A percentile compares a stretch with the other conserved stretches of the same genome.
Evolutionary conservation across 2,113 vertebrate genomes (phyloP).

Genomic region (Periophthalmodon schlosseri): DNA sequence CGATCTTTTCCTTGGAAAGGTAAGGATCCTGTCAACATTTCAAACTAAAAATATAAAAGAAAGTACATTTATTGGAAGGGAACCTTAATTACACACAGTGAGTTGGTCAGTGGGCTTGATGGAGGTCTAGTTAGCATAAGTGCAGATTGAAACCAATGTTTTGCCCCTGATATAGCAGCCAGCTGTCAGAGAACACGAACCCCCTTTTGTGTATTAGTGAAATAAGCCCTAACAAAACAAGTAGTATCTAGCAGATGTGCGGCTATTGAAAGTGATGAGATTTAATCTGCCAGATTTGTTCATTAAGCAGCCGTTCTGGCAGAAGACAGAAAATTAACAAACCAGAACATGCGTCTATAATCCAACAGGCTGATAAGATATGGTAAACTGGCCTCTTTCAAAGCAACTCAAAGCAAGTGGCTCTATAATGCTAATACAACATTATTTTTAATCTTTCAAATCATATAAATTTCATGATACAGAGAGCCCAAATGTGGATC

Average conservation of each 20-base stretch:
- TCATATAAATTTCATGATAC: background rate
- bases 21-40: conserved; percentile 96
- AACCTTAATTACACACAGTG: background rate
- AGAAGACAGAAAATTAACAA: conserved; percentile 40
- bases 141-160: conserved; percentile 21
- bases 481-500: background rate
- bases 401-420: background rate
- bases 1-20: conserved; percentile 98
- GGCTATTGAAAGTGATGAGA: conserved; percentile 45
- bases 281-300: conserved; percentile 46
- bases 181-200: conserved; percentile 47
- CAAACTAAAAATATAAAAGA: conserved; percentile 82
- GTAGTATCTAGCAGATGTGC: conserved; percentile 35
- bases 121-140: conserved; percentile 1
- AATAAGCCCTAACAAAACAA: conserved; percentile 55
- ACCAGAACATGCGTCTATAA: conserved; percentile 10
- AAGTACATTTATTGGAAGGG: background rate
- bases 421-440: background rate
- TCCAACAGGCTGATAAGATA: conserved; percentile 13
- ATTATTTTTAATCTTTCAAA: background rate
- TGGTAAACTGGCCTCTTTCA: conserved; percentile 8
- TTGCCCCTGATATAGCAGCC: conserved; percentile 32
- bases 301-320: conserved; percentile 47
- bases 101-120: background rate
- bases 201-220: conserved; percentile 48